A percentile compares a stretch with the other conserved stretches of the same genome.
Evolutionary conservation across 2,888 invertebrate species (phyloP).

Genomic region (Eupithecia subfuscata): DNA sequence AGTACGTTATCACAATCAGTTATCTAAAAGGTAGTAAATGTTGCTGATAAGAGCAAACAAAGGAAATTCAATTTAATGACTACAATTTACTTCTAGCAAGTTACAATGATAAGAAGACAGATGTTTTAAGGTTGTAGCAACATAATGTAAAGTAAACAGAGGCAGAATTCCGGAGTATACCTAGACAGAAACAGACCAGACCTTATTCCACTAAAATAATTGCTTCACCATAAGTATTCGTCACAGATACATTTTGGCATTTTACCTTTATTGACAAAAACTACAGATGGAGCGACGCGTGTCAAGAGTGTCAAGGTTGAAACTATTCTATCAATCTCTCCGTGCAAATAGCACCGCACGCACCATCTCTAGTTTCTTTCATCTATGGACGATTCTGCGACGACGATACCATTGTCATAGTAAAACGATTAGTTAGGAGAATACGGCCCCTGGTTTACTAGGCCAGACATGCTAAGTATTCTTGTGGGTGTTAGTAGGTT

Average conservation of each 20-base stretch:
- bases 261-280: too few relatives aligned
- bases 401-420: too few relatives aligned
- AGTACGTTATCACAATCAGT: conserved; percentile 8
- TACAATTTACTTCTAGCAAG: conserved; percentile 4
- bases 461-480: not conserved
- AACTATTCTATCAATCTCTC: too few relatives aligned
- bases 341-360: too few relatives aligned
- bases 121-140: not conserved
- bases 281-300: too few relatives aligned
- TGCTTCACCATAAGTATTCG: too few relatives aligned
- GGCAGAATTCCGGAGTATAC: not conserved
- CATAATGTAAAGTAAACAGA: not conserved
- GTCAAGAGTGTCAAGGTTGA: too few relatives aligned
- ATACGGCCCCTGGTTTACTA: not conserved
- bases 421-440: too few relatives aligned
- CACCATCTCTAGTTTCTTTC: too few relatives aligned
- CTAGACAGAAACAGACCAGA: not conserved
- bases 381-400: too few relatives aligned
- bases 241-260: too few relatives aligned
- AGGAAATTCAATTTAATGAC: conserved; percentile 18
- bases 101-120: not conserved
- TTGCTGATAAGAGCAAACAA: conserved; percentile 26
- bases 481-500: not conserved
- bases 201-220: too few relatives aligned
- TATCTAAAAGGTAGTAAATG: conserved; percentile 22